Conservation (phyloP, 2,113 vertebrate genomes). For the Eulemur rufifrons region DNA sequence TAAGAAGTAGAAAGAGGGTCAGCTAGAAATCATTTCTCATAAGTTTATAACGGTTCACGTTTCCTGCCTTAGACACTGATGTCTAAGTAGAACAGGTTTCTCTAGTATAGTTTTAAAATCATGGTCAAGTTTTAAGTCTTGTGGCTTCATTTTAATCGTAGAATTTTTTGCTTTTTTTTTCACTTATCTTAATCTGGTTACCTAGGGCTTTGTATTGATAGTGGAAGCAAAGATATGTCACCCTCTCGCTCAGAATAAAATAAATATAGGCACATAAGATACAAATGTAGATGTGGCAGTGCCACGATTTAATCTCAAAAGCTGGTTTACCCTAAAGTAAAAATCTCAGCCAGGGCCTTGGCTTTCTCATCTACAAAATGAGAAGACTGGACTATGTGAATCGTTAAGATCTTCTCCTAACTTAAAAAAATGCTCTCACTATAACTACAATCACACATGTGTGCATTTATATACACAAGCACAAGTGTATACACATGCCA, state of each 20-base stretch:
- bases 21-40: neutral
- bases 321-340: neutral
- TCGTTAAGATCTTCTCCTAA: neutral
- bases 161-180: neutral
- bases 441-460: neutral
- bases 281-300: neutral
- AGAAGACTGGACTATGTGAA: neutral
- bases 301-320: neutral
- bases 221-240: neutral
- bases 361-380: neutral
- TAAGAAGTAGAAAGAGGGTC: neutral
- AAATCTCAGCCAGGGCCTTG: neutral
- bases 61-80: neutral
- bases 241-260: neutral
- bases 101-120: neutral
- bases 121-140: neutral
- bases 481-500: rapidly evolving
- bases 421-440: neutral
- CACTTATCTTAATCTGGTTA: neutral
- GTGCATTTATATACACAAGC: rapidly evolving
- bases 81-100: neutral
- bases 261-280: neutral
- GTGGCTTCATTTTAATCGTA: neutral
- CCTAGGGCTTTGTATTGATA: neutral
- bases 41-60: neutral